These are phyloP conservation scores for Drosophila seclusa DNA, from an alignment of 2,888 invertebrate genomes.

Conservation along the genomic window DNA sequence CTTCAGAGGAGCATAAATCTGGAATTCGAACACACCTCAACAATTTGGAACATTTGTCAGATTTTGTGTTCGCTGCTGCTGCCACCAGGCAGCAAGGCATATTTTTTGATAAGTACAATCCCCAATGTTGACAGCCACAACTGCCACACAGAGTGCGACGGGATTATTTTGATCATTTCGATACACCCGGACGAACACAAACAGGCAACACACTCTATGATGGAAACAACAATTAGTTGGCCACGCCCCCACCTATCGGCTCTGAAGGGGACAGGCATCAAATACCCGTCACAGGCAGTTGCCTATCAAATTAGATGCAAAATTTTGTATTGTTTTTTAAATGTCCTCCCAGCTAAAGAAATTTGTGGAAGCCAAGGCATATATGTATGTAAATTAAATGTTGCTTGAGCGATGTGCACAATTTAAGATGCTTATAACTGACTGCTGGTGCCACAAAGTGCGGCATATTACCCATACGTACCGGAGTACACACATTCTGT, in stretches of 20 bases:
- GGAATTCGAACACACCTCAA: not conserved
- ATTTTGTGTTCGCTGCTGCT: not conserved
- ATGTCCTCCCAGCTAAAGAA: constrained; percentile 14
- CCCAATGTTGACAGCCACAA: constrained; percentile 37
- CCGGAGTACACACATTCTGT: constrained; percentile 44
- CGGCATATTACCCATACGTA: constrained; percentile 65
- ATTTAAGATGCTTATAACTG: constrained; percentile 43
- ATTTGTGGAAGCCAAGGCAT: constrained; percentile 7
- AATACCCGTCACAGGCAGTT: constrained; percentile 39
- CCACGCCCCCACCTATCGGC: constrained; percentile 22
- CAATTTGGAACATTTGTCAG: not conserved
- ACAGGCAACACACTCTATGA: constrained; percentile 28
- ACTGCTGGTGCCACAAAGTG: constrained; percentile 39
- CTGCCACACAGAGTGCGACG: constrained; percentile 1
- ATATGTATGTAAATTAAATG: constrained; percentile 41
- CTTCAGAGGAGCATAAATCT: not conserved
- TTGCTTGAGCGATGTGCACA: constrained; percentile 27
- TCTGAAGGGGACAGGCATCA: constrained; percentile 12
- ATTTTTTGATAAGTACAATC: constrained; percentile 43
- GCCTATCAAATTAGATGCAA: constrained; percentile 42
- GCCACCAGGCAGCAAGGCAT: not conserved
- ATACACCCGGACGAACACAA: constrained; percentile 14
- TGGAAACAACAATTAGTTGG: constrained; percentile 22
- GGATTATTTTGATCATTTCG: constrained; percentile 45
- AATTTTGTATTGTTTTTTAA: constrained; percentile 55